phyloP scores from a whole-genome alignment of 2,888 invertebrate genomes.

The Crematogaster levior region DNA sequence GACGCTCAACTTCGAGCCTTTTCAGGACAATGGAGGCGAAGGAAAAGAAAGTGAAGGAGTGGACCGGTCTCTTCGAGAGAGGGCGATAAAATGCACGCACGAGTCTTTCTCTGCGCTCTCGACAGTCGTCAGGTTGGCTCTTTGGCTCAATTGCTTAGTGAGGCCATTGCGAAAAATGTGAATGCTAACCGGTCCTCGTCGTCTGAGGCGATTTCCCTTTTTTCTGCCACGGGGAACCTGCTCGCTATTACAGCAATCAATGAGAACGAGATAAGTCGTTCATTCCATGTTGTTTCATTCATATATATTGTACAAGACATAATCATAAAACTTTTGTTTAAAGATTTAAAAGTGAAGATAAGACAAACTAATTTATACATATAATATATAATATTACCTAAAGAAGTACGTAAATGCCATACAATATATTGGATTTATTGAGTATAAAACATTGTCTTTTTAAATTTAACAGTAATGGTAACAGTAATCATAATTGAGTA shows the following conservation, averaged over 20 bases:
- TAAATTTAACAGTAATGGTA: not conserved
- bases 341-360: not conserved
- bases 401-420: not conserved
- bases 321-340: not conserved
- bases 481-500: not conserved
- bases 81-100: conserved; percentile 12
- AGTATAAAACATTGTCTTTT: not conserved
- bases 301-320: not conserved
- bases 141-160: conserved; percentile 35
- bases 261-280: conserved; percentile 9
- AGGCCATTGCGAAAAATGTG: conserved; percentile 20
- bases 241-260: conserved; percentile 14
- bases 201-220: conserved; percentile 3
- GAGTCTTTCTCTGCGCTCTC: conserved; percentile 25
- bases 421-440: not conserved
- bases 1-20: conserved; percentile 71
- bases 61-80: conserved; percentile 44
- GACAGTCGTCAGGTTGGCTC: conserved; percentile 19
- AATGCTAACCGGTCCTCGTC: conserved; percentile 42
- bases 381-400: not conserved
- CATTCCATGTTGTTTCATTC: conserved; percentile 5
- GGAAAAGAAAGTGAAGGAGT: conserved; percentile 50
- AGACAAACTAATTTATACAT: not conserved
- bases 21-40: conserved; percentile 18
- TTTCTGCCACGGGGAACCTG: not conserved